phyloP scores from a whole-genome alignment of 2,888 invertebrate species.

The Leptinotarsa rubiginosa region DNA sequence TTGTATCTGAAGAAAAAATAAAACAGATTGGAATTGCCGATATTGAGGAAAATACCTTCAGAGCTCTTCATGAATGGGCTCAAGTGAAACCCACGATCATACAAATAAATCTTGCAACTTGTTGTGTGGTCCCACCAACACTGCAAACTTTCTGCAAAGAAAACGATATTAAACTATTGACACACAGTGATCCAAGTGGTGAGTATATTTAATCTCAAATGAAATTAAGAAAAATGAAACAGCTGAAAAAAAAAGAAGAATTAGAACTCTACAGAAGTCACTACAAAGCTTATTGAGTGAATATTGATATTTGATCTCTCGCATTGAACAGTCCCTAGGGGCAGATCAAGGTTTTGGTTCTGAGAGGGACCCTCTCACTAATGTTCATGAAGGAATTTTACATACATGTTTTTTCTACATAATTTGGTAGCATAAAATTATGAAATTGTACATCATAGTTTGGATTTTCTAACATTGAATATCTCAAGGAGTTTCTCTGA shows the following conservation, averaged over 20 bases:
- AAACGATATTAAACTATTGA: conserved; percentile 91
- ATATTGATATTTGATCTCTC: no score
- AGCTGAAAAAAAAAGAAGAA: neutral
- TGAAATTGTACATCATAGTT: no score
- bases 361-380: no score
- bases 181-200: conserved; percentile 95
- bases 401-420: no score
- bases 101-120: conserved; percentile 92
- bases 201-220: conserved; percentile 49
- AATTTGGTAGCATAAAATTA: no score
- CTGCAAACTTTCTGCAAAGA: conserved; percentile 90
- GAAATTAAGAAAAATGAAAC: neutral
- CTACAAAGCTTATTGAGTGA: no score
- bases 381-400: no score
- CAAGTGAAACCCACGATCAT: conserved; percentile 86
- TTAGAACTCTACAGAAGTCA: no score
- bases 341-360: no score
- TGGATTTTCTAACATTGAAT: no score
- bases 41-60: conserved; percentile 84
- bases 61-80: conserved; percentile 81
- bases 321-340: no score
- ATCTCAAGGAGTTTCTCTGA: no score
- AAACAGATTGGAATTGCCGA: conserved; percentile 88
- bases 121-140: conserved; percentile 93
- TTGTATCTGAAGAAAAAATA: conserved; percentile 74